Evolutionary conservation across 2,888 invertebrate species (phyloP), one percentile per base, ranked within the genome.

Genomic region (Aphelenchoides bicaudatus): DNA sequence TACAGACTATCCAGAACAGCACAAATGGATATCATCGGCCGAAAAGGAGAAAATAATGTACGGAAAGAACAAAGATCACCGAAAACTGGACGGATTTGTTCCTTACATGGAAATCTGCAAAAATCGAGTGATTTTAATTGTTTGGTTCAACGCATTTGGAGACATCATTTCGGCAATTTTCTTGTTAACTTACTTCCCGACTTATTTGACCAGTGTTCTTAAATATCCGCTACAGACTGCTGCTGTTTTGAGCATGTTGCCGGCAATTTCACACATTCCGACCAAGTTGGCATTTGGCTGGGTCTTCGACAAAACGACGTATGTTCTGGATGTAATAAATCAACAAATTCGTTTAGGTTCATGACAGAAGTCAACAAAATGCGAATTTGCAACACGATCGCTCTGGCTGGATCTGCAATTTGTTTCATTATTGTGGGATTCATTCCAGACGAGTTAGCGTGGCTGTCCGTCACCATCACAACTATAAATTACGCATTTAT

Each of bases 161-260:
- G 74, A 74, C 53, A 69, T 74, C 62, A 67, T 71, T 30, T 67
- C 71, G 1, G 62, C 72, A n/a, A 72, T 72, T 19, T 65, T 74
- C 31, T 65, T 74, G 19, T 57, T 74, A 28, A 74, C 74, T 19
- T 74, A 74, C 54, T 65, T 70, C 23, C 74, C 74, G 21, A 65
- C 70, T 8, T 74, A 74, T 56, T 65, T 72, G 53, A 60, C 65
- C 39, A 68, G 70, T 52, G 73, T 67, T 29, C 63, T 72, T 19
- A 56, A 65, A 34, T 72, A 70, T 31, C 56, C 61, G 23, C 62
- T 72, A 4, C 56, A 61, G 5, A 66, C 67, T 27, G 70, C 73
- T 2, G 70, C 68, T 49, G 46, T 68, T 55, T 27, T 63, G 61
- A 38, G 52, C 31, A 50, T 58, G 10, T 28, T 68, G 16, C 65